Conservation (phyloP, 2,113 vertebrate species). For the Cyanoliseus patagonus region DNA sequence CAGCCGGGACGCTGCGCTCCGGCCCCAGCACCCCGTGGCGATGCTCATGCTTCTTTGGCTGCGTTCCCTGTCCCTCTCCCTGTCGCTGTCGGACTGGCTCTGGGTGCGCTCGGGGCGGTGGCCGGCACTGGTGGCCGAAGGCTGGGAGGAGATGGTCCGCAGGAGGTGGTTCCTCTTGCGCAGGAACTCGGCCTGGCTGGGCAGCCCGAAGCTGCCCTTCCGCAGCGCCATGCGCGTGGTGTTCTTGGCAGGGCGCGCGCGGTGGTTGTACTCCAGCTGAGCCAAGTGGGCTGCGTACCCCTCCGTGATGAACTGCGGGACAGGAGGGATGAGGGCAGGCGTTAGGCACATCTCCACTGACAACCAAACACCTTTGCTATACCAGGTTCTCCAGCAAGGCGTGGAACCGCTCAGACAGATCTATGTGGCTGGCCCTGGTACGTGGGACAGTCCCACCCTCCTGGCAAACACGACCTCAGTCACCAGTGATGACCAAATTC, state of each 20-base stretch:
- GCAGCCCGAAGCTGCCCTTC: slow-evolving; percentile 94
- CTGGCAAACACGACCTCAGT: neutral
- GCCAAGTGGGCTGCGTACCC: slow-evolving; percentile 95
- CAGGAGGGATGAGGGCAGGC: fast-evolving
- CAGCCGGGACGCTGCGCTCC: slow-evolving; percentile 77
- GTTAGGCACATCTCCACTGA: fast-evolving
- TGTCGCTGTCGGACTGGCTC: slow-evolving; percentile 88
- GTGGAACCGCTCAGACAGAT: fast-evolving
- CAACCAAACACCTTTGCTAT: fast-evolving
- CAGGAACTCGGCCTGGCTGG: slow-evolving; percentile 89
- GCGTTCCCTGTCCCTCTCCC: slow-evolving; percentile 81
- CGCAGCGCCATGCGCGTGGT: slow-evolving; percentile 90
- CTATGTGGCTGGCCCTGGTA: neutral
- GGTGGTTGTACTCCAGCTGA: slow-evolving; percentile 93
- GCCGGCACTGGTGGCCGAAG: slow-evolving; percentile 45
- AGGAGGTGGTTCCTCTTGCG: slow-evolving; percentile 95
- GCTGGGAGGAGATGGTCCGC: slow-evolving; percentile 91
- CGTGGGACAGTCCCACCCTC: neutral
- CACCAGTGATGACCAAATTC: neutral
- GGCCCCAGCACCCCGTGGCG: slow-evolving; percentile 94
- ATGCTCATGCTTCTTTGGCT: slow-evolving; percentile 94
- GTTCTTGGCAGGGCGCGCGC: slow-evolving; percentile 89
- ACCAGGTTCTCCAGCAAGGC: neutral
- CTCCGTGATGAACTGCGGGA: slow-evolving; percentile 89
- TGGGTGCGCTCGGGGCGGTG: slow-evolving; percentile 88